Evolutionary conservation across 2,797 vertebrate species (phyloP).

Genomic region (Hafferia zeledoni): DNA sequence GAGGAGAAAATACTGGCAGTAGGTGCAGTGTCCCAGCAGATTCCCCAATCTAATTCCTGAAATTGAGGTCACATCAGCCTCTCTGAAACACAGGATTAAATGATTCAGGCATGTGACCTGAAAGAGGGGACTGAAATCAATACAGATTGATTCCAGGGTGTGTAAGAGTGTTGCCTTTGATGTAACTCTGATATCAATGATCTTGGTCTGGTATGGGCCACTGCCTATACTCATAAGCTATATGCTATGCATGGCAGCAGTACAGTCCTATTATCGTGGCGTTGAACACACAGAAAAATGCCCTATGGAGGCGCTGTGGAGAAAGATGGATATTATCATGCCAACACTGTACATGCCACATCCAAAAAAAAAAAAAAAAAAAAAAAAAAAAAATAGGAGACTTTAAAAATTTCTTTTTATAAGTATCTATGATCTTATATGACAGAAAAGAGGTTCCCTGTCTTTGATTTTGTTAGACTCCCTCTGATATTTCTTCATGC

Average conservation of each 20-base stretch:
- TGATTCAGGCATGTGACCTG: background rate
- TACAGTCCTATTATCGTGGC: background rate
- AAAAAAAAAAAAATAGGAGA: too few relatives aligned
- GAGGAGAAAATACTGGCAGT: background rate
- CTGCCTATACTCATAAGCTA: background rate
- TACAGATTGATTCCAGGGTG: background rate
- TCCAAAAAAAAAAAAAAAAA: background rate
- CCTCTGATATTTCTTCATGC: background rate
- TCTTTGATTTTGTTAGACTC: background rate
- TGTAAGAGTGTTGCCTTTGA: background rate
- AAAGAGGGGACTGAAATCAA: background rate
- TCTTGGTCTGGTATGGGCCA: background rate
- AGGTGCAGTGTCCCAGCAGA: background rate
- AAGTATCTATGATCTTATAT: background rate
- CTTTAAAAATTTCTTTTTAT: background rate
- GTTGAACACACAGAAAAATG: background rate
- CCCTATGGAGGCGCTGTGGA: background rate
- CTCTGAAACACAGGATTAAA: background rate
- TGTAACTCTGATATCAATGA: background rate
- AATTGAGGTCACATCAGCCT: background rate
- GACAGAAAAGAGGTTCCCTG: background rate
- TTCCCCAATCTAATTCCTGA: background rate
- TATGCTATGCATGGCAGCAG: rapidly evolving
- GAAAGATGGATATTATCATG: background rate
- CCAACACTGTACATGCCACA: background rate